Percentiles rank a stretch among this genome's conserved stretches.
Conservation (phyloP, 2,797 vertebrate species). For the Coregonus suidteri region DNA sequence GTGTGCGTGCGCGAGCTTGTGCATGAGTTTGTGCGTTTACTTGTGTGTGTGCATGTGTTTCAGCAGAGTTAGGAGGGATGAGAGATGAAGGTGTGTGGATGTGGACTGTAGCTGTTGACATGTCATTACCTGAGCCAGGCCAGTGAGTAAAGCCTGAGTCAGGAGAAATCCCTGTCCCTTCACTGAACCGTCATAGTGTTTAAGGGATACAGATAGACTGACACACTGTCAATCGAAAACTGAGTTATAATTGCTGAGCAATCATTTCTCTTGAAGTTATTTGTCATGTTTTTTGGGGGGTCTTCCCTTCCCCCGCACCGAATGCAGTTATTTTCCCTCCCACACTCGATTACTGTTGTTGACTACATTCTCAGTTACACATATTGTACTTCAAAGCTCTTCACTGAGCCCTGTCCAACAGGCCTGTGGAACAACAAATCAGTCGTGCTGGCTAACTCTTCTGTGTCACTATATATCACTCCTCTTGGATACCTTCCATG, state of each 20-base stretch:
- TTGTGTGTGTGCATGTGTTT: neutral
- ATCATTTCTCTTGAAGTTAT: conserved; percentile 38
- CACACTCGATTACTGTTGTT: neutral
- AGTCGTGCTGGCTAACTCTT: neutral
- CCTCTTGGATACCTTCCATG: too few species aligned
- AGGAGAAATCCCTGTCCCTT: conserved; percentile 10
- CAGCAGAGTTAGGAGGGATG: neutral
- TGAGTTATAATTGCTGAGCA: conserved; percentile 41
- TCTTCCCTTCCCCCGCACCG: conserved; percentile 7
- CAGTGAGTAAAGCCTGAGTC: neutral
- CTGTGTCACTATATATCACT: neutral
- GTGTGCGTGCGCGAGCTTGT: neutral
- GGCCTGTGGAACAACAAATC: neutral
- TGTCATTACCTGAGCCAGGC: neutral
- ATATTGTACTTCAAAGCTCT: conserved; percentile 2
- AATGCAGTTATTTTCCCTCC: neutral
- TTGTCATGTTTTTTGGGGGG: conserved; percentile 13
- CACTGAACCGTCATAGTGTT: neutral
- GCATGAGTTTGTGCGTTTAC: neutral
- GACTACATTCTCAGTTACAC: neutral
- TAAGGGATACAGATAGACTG: conserved; percentile 28
- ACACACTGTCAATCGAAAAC: neutral
- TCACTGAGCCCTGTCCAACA: neutral
- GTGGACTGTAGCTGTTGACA: neutral
- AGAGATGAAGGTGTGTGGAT: neutral